phyloP scores from a whole-genome alignment of 2,888 invertebrate genomes.

The Diaphora mendica region DNA sequence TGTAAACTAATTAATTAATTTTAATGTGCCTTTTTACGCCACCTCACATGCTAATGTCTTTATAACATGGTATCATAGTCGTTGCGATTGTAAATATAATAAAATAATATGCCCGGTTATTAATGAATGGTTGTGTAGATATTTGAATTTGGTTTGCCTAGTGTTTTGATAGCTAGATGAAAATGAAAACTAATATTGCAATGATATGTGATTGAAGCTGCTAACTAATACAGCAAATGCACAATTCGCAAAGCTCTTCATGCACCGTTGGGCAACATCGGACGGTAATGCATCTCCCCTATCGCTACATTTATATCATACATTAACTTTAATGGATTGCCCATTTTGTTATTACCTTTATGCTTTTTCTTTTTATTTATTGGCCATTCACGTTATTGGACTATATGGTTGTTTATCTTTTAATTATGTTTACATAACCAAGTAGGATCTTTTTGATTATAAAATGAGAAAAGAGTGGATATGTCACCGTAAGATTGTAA shows the following conservation, averaged over 20 bases:
- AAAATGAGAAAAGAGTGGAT: neutral
- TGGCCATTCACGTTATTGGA: conserved; percentile 42
- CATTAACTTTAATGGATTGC: conserved; percentile 82
- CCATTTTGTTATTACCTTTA: conserved; percentile 71
- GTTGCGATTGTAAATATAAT: neutral
- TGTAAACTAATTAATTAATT: neutral
- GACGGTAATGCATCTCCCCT: conserved; percentile 67
- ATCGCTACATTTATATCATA: conserved; percentile 69
- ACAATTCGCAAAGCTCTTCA: conserved; percentile 66
- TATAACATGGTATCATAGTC: neutral
- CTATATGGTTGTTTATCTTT: conserved; percentile 19
- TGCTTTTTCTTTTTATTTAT: conserved; percentile 51
- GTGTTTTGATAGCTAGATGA: neutral
- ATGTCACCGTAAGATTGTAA: too few relatives aligned
- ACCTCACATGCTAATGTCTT: neutral
- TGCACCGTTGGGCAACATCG: conserved; percentile 69
- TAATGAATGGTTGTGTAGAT: neutral
- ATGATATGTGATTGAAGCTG: conserved; percentile 34
- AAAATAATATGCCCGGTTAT: neutral
- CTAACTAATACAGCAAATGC: conserved; percentile 69
- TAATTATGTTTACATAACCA: conserved; percentile 7
- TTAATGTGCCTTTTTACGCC: neutral
- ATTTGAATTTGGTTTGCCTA: neutral
- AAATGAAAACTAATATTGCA: conserved; percentile 25
- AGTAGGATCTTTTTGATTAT: neutral